These are phyloP conservation scores for Acronicta psi DNA, from an alignment of 2,888 invertebrate species.

Conservation along the genomic window DNA sequence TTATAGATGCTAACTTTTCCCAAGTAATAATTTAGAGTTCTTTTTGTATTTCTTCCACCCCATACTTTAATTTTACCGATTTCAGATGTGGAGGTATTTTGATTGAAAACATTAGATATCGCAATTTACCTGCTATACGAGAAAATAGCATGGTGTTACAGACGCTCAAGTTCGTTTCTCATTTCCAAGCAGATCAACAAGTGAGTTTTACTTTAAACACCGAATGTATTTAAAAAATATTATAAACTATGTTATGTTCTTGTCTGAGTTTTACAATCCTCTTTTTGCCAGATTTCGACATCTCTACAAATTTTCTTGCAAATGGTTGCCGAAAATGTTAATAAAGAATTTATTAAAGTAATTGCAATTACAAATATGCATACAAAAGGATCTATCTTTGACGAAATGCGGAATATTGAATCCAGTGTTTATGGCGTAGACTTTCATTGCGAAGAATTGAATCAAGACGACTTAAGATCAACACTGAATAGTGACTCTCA, in stretches of 20 bases:
- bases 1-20: neutral
- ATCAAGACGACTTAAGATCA: conserved; percentile 8
- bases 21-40: too few relatives aligned
- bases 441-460: conserved; percentile 44
- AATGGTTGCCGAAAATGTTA: conserved; percentile 62
- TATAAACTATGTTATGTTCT: too few relatives aligned
- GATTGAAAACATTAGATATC: conserved; percentile 54
- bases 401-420: conserved; percentile 43
- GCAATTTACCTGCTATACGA: conserved; percentile 34
- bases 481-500: conserved; percentile 7
- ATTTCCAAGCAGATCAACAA: conserved; percentile 40
- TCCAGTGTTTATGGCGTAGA: conserved; percentile 33
- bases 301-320: conserved; percentile 58
- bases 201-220: conserved; percentile 41
- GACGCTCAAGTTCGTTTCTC: conserved; percentile 46
- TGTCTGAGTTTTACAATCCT: neutral
- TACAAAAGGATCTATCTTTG: conserved; percentile 33
- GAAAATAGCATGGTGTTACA: conserved; percentile 39
- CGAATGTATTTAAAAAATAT: too few relatives aligned
- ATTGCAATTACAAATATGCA: conserved; percentile 42
- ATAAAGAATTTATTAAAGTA: conserved; percentile 49
- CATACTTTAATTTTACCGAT: neutral
- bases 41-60: too few relatives aligned
- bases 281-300: conserved; percentile 35
- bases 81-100: conserved; percentile 64